Base-by-base conservation (phyloP, 2,797 vertebrate species). In the Hydrocynus forskahlii region DNA sequence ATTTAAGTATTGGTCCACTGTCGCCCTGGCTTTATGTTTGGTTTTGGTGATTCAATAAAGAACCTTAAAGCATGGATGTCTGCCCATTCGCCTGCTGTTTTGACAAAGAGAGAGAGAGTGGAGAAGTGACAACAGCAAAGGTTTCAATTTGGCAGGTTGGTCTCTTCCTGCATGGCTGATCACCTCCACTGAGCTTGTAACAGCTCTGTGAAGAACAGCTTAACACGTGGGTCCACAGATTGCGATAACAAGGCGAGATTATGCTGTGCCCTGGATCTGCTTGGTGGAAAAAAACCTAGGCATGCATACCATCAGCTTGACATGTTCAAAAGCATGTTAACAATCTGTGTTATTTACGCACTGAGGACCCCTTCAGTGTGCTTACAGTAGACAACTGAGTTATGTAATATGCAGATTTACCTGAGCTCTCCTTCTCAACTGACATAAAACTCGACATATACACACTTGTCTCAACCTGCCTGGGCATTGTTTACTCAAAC, bases 131-230 rank as follows among this genome's bases (percentile, higher is more conserved):
- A 5, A 4, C 17, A 25, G 13, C 40, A 43, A 43, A 7, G 40
- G 7, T 43, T 3, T 4, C 7, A n/a, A 59, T n/a, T n/a, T n/a
- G 19, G 72, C 16, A 62, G 29, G 2, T 8, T 54, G 45, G 29
- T 60, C 70, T 74, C 66, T 81, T 63, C 45, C 71, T 21, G 43
- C 69, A 77, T 14, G 57, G 79, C 25, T 45, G 72, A n/a, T 64
- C 70, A 50, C 75, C 59, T 76, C 59, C 68, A 75, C 54, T 67
- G 40, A 72, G 29, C 67, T 70, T 6, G 10, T 4, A 23, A 50
- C 40, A 21, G 40, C 40, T 38, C 19, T 50, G n/a, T 50, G 14
- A 43, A 57, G 45, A 7, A 5, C 19, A 75, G 16, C 59, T 45
- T 8, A 59, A 69, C 75, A 74, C 16, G 23, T 59, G 21, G 67